Evolutionary conservation across 2,113 vertebrate species (phyloP).

Genomic region (Corythornis cristatus): DNA sequence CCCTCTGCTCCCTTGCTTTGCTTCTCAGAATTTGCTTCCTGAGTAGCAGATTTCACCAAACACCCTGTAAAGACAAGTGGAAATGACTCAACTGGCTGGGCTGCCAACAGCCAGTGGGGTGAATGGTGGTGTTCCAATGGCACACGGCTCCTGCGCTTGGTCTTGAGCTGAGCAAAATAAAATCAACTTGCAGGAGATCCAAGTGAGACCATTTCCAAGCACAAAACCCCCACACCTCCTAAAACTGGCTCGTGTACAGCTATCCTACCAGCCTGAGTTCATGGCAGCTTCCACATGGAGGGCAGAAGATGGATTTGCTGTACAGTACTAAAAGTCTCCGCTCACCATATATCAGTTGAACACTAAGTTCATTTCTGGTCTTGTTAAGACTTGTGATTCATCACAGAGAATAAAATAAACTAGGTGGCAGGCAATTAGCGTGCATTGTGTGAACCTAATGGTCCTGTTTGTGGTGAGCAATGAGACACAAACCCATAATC

Average conservation of each 20-base stretch:
- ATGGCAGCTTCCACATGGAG: not conserved
- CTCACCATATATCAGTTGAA: not conserved
- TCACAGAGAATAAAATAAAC: constrained; percentile 66
- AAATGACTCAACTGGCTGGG: not conserved
- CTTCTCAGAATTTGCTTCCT: not conserved
- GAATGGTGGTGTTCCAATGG: not conserved
- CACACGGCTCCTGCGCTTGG: not conserved
- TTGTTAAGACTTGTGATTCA: constrained; percentile 63
- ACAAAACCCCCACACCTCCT: not conserved
- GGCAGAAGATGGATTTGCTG: not conserved
- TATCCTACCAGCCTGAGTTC: not conserved
- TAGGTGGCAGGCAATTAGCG: constrained; percentile 71
- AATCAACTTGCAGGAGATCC: not conserved
- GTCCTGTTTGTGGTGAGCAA: constrained; percentile 68
- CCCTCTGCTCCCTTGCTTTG: not conserved
- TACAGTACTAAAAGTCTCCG: not conserved
- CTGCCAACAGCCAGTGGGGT: not conserved
- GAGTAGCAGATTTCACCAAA: not conserved
- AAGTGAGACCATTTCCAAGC: not conserved
- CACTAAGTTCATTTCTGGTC: constrained; percentile 8
- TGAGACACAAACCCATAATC: constrained; percentile 71
- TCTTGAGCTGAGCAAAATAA: not conserved
- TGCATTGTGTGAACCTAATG: constrained; percentile 68
- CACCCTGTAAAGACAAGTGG: not conserved
- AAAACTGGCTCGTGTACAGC: not conserved